Base-by-base conservation (phyloP, 2,888 invertebrate genomes). In the Drosophila longiperda region DNA sequence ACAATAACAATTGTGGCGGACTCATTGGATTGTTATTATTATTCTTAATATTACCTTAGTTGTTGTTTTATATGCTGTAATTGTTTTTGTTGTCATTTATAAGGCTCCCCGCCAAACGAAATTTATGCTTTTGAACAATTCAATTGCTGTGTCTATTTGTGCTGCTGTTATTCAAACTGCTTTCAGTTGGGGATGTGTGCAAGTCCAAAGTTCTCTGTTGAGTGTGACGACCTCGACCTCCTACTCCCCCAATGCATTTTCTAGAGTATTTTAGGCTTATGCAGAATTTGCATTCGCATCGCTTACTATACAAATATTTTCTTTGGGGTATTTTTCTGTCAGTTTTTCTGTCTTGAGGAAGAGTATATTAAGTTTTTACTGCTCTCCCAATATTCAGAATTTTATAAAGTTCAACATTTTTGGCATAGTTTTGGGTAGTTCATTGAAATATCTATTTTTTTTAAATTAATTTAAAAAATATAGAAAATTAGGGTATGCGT, bases 1-100 rank as follows among this genome's bases (percentile, higher is more conserved):
- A 49, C 36, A 76, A 59, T 50, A 60, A 64, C 38, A 66, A 70
- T 63, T 74, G 58, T 69, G 74, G 69, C 23, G 63, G 66, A 60
- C 17, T 15, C 12, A 58, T 57, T 50, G 58, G 66, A 62, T 73
- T 55, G 54, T 54, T 49, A 29, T 55, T 53, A 33, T 52, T 54
- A 26, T 58, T 52, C 20, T 57, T 50, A 12, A 29, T 50, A 50
- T 53, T 38, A 11, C 6, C 20, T 38, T 45, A 34, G 48, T n/a
- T 49, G 40, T 32, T 36, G 29, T 29, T 29, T 6, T 29, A 29
- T 29, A 6, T 29, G n/a, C 36, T 17, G 33, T 50, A 54, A 7
- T 55, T 29, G 53, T 40, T 59, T 26, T 50, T 68, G 33, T 48
- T 64, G 9, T 74, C 20, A 23, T 40, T 48, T 26, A 12, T 64